Evolutionary conservation across 2,797 vertebrate species (phyloP).

Genomic region (Tokudaia tokunoshimensis): DNA sequence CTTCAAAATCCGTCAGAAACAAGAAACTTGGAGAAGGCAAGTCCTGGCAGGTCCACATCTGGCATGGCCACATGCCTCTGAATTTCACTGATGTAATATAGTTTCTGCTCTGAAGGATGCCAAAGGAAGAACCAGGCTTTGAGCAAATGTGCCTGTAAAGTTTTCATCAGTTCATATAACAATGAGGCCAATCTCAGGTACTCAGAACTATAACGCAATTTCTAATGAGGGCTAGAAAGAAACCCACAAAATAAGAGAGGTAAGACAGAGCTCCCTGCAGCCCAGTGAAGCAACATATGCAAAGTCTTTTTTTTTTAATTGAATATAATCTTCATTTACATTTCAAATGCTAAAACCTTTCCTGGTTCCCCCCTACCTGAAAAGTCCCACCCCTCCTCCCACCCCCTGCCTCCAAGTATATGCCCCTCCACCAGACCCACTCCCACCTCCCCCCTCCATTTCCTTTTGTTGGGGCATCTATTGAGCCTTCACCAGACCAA

Average conservation of each 20-base stretch:
- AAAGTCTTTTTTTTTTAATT: too few relatives aligned
- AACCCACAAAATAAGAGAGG: not conserved
- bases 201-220: not conserved
- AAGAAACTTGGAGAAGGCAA: not conserved
- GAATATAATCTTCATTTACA: too few relatives aligned
- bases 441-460: too few relatives aligned
- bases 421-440: too few relatives aligned
- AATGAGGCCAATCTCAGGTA: not conserved
- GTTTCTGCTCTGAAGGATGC: not conserved
- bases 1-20: not conserved
- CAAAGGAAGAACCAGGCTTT: not conserved
- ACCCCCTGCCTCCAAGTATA: too few relatives aligned
- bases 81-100: not conserved
- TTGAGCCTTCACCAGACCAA: too few relatives aligned
- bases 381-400: too few relatives aligned
- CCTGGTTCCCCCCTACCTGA: too few relatives aligned
- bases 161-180: not conserved
- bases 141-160: not conserved
- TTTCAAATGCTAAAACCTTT: too few relatives aligned
- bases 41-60: not conserved
- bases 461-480: too few relatives aligned
- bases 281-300: fast-evolving
- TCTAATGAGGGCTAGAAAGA: not conserved
- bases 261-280: not conserved
- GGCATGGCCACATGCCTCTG: not conserved